A percentile compares a stretch with the other conserved stretches of the same genome.
phyloP scores from a whole-genome alignment of 1,140 invertebrate species.

The Vanessa tameamea region DNA sequence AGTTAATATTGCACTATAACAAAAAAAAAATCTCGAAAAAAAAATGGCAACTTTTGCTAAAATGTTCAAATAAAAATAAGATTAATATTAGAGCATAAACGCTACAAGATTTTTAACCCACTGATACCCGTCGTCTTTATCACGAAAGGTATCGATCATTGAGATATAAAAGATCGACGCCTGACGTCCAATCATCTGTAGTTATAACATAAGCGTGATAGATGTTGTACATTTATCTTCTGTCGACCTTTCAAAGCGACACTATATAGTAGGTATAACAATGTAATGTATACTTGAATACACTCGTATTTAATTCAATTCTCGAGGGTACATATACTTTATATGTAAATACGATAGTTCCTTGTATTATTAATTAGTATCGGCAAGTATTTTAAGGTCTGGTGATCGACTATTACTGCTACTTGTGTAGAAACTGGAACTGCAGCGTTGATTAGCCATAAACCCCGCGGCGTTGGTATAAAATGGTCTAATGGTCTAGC shows the following conservation, averaged over 20 bases:
- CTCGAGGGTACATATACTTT: neutral
- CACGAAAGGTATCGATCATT: conserved; percentile 31
- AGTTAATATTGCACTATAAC: neutral
- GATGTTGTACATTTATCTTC: neutral
- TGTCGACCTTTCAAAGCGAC: neutral
- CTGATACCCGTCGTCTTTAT: conserved; percentile 23
- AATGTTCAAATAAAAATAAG: neutral
- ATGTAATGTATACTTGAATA: neutral
- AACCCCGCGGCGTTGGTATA: conserved; percentile 47
- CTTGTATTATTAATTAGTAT: conserved; percentile 15
- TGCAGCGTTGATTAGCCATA: conserved; percentile 40
- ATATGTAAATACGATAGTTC: conserved; percentile 9
- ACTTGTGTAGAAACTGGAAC: conserved; percentile 26
- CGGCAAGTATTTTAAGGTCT: conserved; percentile 17
- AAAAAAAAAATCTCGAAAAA: neutral
- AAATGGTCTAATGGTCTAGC: conserved; percentile 68
- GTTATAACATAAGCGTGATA: neutral
- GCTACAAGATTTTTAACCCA: neutral
- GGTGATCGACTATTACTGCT: conserved; percentile 16
- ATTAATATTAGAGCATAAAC: neutral
- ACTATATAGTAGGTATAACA: too few relatives aligned
- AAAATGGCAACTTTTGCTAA: too few relatives aligned
- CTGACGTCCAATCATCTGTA: conserved; percentile 13
- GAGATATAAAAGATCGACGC: conserved; percentile 36
- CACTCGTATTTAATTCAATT: neutral